These are phyloP conservation scores for Spodoptera litura DNA, from an alignment of 1,140 invertebrate genomes.

Conservation along the genomic window DNA sequence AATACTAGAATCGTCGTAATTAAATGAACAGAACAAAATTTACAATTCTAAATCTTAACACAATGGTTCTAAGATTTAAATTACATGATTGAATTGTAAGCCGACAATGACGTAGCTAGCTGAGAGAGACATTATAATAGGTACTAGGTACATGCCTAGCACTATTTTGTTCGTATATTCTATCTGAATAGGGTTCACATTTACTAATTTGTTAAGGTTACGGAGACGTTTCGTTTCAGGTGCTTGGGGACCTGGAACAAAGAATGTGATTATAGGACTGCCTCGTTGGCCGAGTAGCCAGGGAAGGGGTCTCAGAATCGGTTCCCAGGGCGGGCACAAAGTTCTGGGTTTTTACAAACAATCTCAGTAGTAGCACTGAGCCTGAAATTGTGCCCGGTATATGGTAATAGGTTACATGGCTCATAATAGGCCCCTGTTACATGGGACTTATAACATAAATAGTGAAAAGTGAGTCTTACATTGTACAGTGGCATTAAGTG, in stretches of 20 bases:
- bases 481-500: too few relatives aligned
- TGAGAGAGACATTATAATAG: not conserved
- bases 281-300: too few relatives aligned
- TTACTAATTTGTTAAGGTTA: not conserved
- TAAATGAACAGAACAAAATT: not conserved
- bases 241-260: not conserved
- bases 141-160: slow-evolving; percentile 1
- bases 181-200: slow-evolving; percentile 15
- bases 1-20: too few relatives aligned
- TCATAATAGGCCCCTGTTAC: too few relatives aligned
- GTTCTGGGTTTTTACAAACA: too few relatives aligned
- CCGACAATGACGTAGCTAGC: not conserved
- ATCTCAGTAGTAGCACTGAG: too few relatives aligned
- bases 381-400: too few relatives aligned
- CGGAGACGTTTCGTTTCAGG: not conserved
- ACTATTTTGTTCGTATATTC: slow-evolving; percentile 5
- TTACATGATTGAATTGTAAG: slow-evolving; percentile 21
- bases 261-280: not conserved
- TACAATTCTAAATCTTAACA: not conserved
- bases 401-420: too few relatives aligned
- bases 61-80: not conserved
- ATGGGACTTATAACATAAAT: too few relatives aligned
- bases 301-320: too few relatives aligned
- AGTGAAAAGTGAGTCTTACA: too few relatives aligned
- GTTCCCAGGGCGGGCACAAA: too few relatives aligned